Evolutionary conservation across 64 coral and sea anemone genomes (phyloP).

Genomic region (Montipora foliosa): DNA sequence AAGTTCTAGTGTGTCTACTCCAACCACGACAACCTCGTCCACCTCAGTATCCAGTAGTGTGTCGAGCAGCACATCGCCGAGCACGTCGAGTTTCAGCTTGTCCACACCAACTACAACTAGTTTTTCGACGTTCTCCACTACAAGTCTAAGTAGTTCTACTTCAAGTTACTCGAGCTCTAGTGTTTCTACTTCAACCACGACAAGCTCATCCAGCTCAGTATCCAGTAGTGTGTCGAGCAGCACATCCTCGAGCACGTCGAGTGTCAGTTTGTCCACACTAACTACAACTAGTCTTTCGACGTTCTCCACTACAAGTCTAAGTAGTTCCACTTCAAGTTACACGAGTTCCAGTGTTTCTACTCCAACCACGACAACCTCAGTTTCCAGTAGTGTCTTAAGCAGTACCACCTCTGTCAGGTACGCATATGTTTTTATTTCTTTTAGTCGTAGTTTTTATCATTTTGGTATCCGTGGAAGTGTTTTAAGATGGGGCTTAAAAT

Average conservation of each 20-base stretch:
- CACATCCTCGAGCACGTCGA: not conserved
- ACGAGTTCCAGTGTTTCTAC: conserved; percentile 29
- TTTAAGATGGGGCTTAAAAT: too few relatives aligned
- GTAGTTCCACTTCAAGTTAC: not conserved
- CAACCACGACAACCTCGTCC: not conserved
- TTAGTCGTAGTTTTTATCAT: too few relatives aligned
- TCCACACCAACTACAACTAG: too few relatives aligned
- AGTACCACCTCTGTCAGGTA: not conserved
- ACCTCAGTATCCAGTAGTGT: not conserved
- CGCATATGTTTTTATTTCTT: too few relatives aligned
- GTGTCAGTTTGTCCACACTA: not conserved
- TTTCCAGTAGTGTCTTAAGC: not conserved
- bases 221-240: not conserved
- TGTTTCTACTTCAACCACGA: not conserved
- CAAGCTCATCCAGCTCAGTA: not conserved
- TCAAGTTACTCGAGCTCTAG: not conserved
- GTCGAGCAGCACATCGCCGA: not conserved
- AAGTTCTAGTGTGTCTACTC: too few relatives aligned
- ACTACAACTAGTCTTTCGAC: not conserved
- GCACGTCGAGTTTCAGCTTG: not conserved
- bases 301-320: not conserved
- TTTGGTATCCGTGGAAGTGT: too few relatives aligned
- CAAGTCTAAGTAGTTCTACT: too few relatives aligned
- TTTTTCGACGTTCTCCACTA: too few relatives aligned
- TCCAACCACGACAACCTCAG: conserved; percentile 49